Evolutionary conservation across 2,888 invertebrate genomes (phyloP).

Genomic region (Caenorhabditis uteleia): DNA sequence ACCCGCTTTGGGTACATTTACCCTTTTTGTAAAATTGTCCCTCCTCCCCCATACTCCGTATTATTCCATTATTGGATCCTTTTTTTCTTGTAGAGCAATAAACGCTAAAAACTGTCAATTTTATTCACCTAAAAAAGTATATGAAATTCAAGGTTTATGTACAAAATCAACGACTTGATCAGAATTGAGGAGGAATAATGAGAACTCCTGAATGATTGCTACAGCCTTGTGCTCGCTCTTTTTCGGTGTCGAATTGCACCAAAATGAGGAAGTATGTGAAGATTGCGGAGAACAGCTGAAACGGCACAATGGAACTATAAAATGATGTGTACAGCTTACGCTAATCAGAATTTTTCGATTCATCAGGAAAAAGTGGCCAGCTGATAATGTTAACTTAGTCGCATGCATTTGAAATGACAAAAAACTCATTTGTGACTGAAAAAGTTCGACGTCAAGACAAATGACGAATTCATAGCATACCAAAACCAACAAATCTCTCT

Average conservation of each 20-base stretch:
- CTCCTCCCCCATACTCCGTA: too few species aligned
- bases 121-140: not conserved
- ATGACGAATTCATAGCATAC: constrained; percentile 11
- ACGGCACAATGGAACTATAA: not conserved
- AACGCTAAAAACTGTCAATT: too few species aligned
- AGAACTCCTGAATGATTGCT: constrained; percentile 29
- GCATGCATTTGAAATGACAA: constrained; percentile 54
- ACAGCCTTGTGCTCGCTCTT: constrained; percentile 16
- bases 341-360: constrained; percentile 52
- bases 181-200: constrained; percentile 24
- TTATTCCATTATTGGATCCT: too few species aligned
- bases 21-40: too few species aligned
- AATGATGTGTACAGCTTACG: constrained; percentile 13
- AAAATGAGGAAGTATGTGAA: constrained; percentile 54
- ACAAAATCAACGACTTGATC: not conserved
- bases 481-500: constrained; percentile 49
- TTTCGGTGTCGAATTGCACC: constrained; percentile 39
- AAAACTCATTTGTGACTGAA: constrained; percentile 56
- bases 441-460: not conserved
- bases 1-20: too few species aligned
- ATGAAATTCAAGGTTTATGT: not conserved
- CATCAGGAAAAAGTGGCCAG: constrained; percentile 53
- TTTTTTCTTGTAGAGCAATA: too few species aligned
- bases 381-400: constrained; percentile 48
- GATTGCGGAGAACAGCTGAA: constrained; percentile 50